phyloP scores from a whole-genome alignment of 2,797 vertebrate species.

The Podargus strigoides region DNA sequence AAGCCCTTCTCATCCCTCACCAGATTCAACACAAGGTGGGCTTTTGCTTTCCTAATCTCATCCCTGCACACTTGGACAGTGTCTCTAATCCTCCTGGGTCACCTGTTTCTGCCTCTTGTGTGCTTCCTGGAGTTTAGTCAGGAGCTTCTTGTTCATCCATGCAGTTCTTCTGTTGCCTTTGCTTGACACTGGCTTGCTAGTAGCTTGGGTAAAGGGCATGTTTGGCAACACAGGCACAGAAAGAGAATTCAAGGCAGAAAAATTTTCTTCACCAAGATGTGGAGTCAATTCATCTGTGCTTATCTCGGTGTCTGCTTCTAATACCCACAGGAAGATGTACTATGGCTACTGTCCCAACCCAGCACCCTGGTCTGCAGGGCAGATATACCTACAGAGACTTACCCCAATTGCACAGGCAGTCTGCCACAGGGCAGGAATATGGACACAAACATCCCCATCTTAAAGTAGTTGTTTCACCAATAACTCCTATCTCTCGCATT shows the following conservation, averaged over 20 bases:
- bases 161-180: background rate
- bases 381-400: background rate
- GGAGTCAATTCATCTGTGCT: background rate
- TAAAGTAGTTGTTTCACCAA: background rate
- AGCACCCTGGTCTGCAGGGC: background rate
- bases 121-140: background rate
- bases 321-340: background rate
- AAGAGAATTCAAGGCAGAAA: background rate
- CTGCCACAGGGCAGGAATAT: background rate
- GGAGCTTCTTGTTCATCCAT: background rate
- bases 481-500: background rate
- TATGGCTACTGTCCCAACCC: background rate
- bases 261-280: background rate
- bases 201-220: background rate
- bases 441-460: background rate
- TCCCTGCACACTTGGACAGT: background rate
- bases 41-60: background rate
- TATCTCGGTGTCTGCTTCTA: background rate
- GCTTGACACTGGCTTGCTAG: background rate
- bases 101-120: background rate
- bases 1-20: background rate
- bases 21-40: background rate
- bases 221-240: background rate
- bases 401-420: background rate
- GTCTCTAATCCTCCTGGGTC: background rate